A percentile compares a stretch with the other conserved stretches of the same genome.
Evolutionary conservation across 2,888 invertebrate species (phyloP).

Genomic region (Atrina japonica): DNA sequence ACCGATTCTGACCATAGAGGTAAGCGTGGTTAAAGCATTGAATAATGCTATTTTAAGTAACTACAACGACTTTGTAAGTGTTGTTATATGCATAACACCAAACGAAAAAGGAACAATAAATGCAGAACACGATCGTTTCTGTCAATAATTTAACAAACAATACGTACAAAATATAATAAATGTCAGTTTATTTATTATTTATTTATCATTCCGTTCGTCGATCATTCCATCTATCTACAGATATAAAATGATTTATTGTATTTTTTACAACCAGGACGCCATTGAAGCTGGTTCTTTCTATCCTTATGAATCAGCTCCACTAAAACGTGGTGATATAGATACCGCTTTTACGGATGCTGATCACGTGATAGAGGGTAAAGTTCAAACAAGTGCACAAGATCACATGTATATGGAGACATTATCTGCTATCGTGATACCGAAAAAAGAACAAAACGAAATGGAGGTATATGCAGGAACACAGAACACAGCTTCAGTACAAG

Average conservation of each 20-base stretch:
- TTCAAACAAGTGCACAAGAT: slow-evolving; percentile 94
- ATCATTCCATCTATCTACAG: too few relatives aligned
- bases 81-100: too few relatives aligned
- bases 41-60: too few relatives aligned
- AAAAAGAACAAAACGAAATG: slow-evolving; percentile 90
- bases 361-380: slow-evolving; percentile 83
- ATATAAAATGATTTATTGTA: too few relatives aligned
- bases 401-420: slow-evolving; percentile 97
- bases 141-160: too few relatives aligned
- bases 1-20: slow-evolving; percentile 60
- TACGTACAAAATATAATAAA: too few relatives aligned
- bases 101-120: too few relatives aligned
- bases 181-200: too few relatives aligned
- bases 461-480: slow-evolving; percentile 93
- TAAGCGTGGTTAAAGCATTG: slow-evolving; percentile 20
- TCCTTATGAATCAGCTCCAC: neutral
- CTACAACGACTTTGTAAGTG: too few relatives aligned
- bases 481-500: slow-evolving; percentile 71
- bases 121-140: too few relatives aligned
- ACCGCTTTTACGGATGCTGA: slow-evolving; percentile 41
- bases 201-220: too few relatives aligned
- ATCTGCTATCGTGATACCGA: slow-evolving; percentile 82
- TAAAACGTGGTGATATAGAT: slow-evolving; percentile 47
- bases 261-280: too few relatives aligned
- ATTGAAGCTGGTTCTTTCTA: slow-evolving; percentile 51